These are phyloP conservation scores for Sarcophaga subvicina DNA, from an alignment of 2,888 invertebrate genomes.

Conservation along the genomic window DNA sequence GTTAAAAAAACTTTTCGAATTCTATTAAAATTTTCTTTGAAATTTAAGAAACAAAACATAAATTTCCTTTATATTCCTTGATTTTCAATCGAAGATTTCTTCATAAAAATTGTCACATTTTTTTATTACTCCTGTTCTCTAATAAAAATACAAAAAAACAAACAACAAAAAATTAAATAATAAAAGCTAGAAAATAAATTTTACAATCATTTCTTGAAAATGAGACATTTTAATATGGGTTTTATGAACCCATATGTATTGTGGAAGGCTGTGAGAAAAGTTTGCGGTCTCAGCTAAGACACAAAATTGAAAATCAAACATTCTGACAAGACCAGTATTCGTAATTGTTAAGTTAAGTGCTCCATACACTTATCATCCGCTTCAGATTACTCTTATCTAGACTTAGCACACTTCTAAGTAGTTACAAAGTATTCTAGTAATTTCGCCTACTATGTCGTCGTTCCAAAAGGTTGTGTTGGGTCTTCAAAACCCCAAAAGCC, in stretches of 20 bases:
- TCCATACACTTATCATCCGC: too few relatives aligned
- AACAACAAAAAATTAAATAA: neutral
- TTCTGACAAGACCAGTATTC: neutral
- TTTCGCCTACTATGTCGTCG: too few relatives aligned
- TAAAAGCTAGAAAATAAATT: neutral
- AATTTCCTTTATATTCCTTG: slow-evolving; percentile 14
- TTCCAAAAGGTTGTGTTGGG: too few relatives aligned
- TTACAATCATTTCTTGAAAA: slow-evolving; percentile 38
- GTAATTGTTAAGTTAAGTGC: too few relatives aligned
- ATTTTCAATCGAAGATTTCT: slow-evolving; percentile 39
- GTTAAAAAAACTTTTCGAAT: too few relatives aligned
- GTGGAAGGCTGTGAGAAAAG: slow-evolving; percentile 13
- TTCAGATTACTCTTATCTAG: too few relatives aligned
- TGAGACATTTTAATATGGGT: slow-evolving; percentile 53
- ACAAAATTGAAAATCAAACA: neutral
- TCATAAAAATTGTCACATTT: slow-evolving; percentile 49
- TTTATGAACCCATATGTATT: slow-evolving; percentile 44
- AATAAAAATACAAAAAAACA: slow-evolving; percentile 29
- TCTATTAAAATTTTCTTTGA: too few relatives aligned
- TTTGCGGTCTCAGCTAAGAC: neutral
- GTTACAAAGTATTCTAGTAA: too few relatives aligned
- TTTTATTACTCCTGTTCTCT: slow-evolving; percentile 41
- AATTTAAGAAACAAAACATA: neutral
- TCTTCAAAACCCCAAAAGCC: too few relatives aligned
- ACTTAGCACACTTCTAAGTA: too few relatives aligned